Evolutionary conservation across 2,113 vertebrate genomes (phyloP).

Genomic region (Paracanthobrama guichenoti): DNA sequence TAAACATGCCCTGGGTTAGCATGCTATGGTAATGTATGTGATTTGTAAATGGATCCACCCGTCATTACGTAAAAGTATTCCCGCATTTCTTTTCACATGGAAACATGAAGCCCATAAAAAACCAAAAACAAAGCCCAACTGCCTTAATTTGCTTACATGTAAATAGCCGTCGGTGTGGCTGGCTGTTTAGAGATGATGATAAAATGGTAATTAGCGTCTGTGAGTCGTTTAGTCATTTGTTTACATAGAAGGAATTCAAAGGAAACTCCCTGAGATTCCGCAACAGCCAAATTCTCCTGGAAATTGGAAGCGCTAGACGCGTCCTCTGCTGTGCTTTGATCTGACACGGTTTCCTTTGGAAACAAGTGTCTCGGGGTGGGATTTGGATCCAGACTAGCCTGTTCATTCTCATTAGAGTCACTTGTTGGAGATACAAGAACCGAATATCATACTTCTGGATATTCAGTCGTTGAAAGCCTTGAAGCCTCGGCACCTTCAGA

Average conservation of each 20-base stretch:
- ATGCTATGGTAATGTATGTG: conserved; percentile 1
- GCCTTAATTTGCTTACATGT: conserved; percentile 48
- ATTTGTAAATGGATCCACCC: conserved; percentile 1
- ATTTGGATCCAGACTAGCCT: conserved; percentile 1
- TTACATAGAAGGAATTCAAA: conserved; percentile 41
- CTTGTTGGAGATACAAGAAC: conserved; percentile 30
- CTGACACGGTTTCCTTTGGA: conserved; percentile 36
- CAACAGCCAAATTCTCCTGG: conserved; percentile 7
- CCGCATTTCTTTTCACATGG: conserved; percentile 39
- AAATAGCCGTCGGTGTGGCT: conserved; percentile 47
- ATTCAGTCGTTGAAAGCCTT: background rate
- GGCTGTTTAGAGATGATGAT: conserved; percentile 20
- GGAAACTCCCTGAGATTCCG: conserved; percentile 20
- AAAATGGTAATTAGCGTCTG: conserved; percentile 51
- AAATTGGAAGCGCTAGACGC: conserved; percentile 18
- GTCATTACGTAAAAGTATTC: background rate
- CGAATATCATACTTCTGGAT: background rate
- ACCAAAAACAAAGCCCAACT: background rate
- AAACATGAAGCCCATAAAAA: conserved; percentile 39
- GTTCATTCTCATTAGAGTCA: conserved; percentile 49
- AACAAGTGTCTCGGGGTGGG: conserved; percentile 14
- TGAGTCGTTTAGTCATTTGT: conserved; percentile 30
- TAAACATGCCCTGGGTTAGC: conserved; percentile 7
- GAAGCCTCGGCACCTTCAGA: conserved; percentile 10
- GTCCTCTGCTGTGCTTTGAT: conserved; percentile 37